phyloP scores from a whole-genome alignment of 2,113 vertebrate species.

The Lamprotornis superbus region DNA sequence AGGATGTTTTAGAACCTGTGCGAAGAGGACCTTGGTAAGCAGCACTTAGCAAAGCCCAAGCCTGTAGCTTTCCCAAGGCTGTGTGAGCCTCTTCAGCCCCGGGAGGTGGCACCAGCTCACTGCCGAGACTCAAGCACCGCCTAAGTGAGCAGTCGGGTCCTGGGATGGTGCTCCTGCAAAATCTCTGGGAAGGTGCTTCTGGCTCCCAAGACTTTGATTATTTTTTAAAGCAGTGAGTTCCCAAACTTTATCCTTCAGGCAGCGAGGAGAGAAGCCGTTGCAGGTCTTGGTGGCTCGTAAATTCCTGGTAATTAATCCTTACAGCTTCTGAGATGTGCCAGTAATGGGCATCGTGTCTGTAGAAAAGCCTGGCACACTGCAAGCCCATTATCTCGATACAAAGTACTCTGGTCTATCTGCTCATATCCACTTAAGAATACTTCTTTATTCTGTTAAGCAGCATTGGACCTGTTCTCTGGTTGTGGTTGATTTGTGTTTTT shows the following conservation, averaged over 20 bases:
- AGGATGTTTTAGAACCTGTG: background rate
- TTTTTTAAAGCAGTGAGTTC: background rate
- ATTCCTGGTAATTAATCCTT: background rate
- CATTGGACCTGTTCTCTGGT: background rate
- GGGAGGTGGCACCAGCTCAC: constrained; percentile 34
- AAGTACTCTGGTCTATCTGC: background rate
- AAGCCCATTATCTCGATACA: background rate
- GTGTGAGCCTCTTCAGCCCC: background rate
- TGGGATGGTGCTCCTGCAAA: background rate
- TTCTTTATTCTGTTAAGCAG: background rate
- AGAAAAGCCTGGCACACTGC: background rate
- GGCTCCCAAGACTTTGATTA: background rate
- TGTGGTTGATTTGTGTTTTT: background rate
- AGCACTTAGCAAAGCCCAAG: background rate
- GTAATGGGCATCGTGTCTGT: background rate
- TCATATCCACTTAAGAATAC: background rate
- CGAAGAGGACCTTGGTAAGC: fast-evolving
- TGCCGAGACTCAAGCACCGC: background rate
- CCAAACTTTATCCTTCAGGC: background rate
- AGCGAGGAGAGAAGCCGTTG: background rate
- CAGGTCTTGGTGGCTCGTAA: background rate
- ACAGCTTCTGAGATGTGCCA: background rate
- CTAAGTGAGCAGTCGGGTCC: fast-evolving
- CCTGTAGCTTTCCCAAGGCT: background rate
- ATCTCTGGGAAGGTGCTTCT: background rate